phyloP scores from a whole-genome alignment of 30 jellyfish, hydroid and myxozoan species.

The Chrysaora quinquecirrha region DNA sequence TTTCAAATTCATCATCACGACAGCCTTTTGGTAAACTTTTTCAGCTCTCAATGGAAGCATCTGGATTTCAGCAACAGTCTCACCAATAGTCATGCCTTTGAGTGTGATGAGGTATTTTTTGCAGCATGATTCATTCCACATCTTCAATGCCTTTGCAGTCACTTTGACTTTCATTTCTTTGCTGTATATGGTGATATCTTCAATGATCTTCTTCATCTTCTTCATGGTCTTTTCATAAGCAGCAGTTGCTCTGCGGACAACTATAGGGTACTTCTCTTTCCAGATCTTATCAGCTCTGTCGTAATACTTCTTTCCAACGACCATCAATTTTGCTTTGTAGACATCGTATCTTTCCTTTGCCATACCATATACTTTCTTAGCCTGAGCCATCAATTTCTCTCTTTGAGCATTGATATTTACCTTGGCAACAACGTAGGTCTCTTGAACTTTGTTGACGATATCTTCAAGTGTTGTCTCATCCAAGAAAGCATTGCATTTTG shows the following conservation, averaged over 20 bases:
- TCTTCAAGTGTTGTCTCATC: slow-evolving; percentile 77
- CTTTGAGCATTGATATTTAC: slow-evolving; percentile 45
- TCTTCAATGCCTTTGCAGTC: slow-evolving; percentile 40
- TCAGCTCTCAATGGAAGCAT: slow-evolving; percentile 73
- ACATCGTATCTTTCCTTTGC: slow-evolving; percentile 32
- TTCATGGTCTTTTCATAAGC: slow-evolving; percentile 35
- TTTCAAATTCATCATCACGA: slow-evolving; percentile 11
- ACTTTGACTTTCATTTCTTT: slow-evolving; percentile 55
- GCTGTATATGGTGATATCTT: slow-evolving; percentile 56
- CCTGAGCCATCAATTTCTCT: slow-evolving; percentile 24
- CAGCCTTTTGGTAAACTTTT: slow-evolving; percentile 42
- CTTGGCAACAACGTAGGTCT: slow-evolving; percentile 23
- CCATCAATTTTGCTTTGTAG: slow-evolving; percentile 40
- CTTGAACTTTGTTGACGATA: slow-evolving; percentile 49
- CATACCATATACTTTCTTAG: slow-evolving; percentile 44
- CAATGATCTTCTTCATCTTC: slow-evolving; percentile 24
- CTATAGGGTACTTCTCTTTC: slow-evolving; percentile 60
- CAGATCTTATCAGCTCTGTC: slow-evolving; percentile 64
- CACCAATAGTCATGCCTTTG: slow-evolving; percentile 90
- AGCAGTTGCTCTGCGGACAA: slow-evolving; percentile 35
- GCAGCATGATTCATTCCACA: slow-evolving; percentile 70
- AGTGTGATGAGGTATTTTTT: slow-evolving; percentile 52
- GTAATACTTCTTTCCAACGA: slow-evolving; percentile 54
- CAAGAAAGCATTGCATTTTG: slow-evolving; percentile 46
- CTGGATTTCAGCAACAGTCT: slow-evolving; percentile 85